Base-by-base conservation (phyloP, 2,888 invertebrate species). In the Drosophila barbarae region DNA sequence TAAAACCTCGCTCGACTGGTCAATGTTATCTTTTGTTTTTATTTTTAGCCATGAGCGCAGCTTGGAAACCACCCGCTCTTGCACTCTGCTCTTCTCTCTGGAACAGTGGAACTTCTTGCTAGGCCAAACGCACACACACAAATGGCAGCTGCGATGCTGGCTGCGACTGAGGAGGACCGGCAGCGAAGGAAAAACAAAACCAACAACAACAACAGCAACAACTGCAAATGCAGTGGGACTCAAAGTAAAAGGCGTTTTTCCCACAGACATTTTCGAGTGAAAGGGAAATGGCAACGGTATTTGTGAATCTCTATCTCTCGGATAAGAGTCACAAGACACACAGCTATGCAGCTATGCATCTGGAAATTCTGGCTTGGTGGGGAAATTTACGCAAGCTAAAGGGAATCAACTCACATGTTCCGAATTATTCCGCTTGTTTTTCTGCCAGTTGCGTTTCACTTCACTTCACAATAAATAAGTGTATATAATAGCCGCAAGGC, bases 171-270 rank as follows among this genome's bases (percentile, higher is more conserved):
- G 30, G 47, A 49, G 46, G 36, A 51, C 51, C 57, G 52, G 42
- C 68, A 55, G 49, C 55, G 61, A 32, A 65, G 65, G 28, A 47
- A 42, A 38, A 46, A 23, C 32, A 21, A 15, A 47, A 41, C 30
- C 10, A 42, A 21, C 41, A 47, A n/a, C 51, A 58, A 47, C 32
- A 30, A 30, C 8, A 59, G 38, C 60, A 35, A 42, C 26, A 42
- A 26, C 41, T 26, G 21, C 56, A 34, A 46, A 42, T 38, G 42
- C 51, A 57, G 44, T 28, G 36, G 38, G 41, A 42, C 21, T 59
- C 38, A 57, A 77, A 80, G 83, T 83, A 79, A 80, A 83, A 83
- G 79, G 79, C 77, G 80, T 77, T 79, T 79, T 77, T 61, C 76
- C 76, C 46, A 46, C 30, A 63, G 47, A 51, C 50, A 46, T 32